phyloP scores from a whole-genome alignment of 2,888 invertebrate species.

The Julus scanicus region DNA sequence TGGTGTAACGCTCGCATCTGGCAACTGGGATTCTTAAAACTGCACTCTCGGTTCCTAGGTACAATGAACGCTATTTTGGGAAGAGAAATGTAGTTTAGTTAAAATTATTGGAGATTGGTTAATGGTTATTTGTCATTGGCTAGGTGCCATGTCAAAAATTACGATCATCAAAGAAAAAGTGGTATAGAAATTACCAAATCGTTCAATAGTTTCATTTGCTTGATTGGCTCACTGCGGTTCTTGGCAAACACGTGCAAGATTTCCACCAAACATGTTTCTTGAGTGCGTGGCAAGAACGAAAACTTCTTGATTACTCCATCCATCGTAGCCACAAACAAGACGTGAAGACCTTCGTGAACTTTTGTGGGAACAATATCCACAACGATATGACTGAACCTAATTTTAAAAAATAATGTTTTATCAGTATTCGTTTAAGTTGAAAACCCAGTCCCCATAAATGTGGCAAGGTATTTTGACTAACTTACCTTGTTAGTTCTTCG shows the following conservation, averaged over 20 bases:
- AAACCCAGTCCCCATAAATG: not conserved
- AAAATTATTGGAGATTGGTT: not conserved
- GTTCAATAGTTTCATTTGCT: conserved; percentile 72
- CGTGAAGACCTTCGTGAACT: conserved; percentile 74
- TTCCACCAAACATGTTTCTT: conserved; percentile 85
- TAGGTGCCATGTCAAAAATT: not conserved
- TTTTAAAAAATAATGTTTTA: conserved; percentile 51
- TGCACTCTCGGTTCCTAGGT: conserved; percentile 77
- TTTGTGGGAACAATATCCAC: conserved; percentile 84
- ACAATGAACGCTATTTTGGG: conserved; percentile 74
- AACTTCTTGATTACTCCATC: conserved; percentile 83
- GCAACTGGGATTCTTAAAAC: conserved; percentile 80
- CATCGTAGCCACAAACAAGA: conserved; percentile 83
- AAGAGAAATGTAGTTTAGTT: not conserved
- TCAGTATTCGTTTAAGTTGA: conserved; percentile 6
- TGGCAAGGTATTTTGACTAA: not conserved
- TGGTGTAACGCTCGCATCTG: conserved; percentile 79
- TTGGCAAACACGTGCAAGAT: conserved; percentile 78
- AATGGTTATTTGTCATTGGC: not conserved
- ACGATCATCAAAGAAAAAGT: conserved; percentile 41
- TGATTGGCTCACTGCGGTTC: conserved; percentile 71
- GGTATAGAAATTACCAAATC: conserved; percentile 19
- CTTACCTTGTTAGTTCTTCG: conserved; percentile 73
- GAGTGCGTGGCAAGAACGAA: conserved; percentile 76
- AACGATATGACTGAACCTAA: conserved; percentile 71